Evolutionary conservation across 2,888 invertebrate genomes (phyloP).

Genomic region (Chloroclysta siterata): DNA sequence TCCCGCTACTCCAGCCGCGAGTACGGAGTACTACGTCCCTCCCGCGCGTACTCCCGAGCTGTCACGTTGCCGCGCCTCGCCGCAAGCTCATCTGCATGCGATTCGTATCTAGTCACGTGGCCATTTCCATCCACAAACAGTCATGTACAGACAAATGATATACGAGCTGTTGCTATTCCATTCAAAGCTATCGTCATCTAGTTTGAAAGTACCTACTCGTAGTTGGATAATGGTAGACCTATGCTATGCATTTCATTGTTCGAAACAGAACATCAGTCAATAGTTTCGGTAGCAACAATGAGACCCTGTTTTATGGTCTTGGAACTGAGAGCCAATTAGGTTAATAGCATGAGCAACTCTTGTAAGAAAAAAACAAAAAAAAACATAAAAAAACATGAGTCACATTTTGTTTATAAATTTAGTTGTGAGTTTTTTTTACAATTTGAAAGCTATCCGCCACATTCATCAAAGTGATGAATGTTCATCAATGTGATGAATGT

Average conservation of each 20-base stretch:
- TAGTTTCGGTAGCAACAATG: constrained; percentile 25
- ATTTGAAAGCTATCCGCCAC: background rate
- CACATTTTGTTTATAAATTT: background rate
- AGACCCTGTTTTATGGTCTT: constrained; percentile 27
- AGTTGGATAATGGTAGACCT: constrained; percentile 25
- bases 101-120: constrained; percentile 27
- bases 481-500: too few relatives aligned
- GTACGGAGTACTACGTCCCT: constrained; percentile 40
- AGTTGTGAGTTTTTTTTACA: too few relatives aligned
- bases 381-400: background rate
- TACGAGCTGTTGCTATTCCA: constrained; percentile 15
- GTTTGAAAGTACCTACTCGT: constrained; percentile 14
- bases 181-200: constrained; percentile 22
- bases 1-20: constrained; percentile 69
- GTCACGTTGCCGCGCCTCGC: constrained; percentile 38
- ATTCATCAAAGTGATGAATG: background rate
- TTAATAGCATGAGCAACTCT: constrained; percentile 9
- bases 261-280: constrained; percentile 17
- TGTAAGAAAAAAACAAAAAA: constrained; percentile 7
- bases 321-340: constrained; percentile 17
- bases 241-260: constrained; percentile 21
- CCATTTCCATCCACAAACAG: constrained; percentile 21
- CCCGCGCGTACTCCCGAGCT: constrained; percentile 50
- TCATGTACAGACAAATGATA: constrained; percentile 19
- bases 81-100: constrained; percentile 40